These are phyloP conservation scores for Rhea pennata DNA, from an alignment of 2,113 vertebrate genomes.

Conservation along the genomic window DNA sequence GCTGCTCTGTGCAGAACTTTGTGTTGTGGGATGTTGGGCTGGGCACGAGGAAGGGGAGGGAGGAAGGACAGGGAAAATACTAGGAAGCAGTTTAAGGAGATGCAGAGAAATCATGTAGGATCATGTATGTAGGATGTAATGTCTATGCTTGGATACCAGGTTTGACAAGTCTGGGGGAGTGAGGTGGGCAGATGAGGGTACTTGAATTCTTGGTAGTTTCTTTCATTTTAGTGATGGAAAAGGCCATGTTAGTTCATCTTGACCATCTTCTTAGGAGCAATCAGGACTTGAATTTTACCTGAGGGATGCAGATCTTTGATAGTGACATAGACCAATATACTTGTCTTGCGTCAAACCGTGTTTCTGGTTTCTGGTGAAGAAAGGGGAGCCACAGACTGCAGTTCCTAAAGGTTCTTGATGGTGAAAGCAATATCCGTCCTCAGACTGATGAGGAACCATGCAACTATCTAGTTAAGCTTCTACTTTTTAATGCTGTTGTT, in stretches of 20 bases:
- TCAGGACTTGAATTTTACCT: slow-evolving; percentile 19
- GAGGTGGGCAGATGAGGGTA: neutral
- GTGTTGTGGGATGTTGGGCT: slow-evolving; percentile 64
- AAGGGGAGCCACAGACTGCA: neutral
- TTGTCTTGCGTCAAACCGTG: fast-evolving
- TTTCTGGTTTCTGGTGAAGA: neutral
- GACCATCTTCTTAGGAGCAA: neutral
- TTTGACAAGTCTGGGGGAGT: neutral
- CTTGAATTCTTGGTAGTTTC: neutral
- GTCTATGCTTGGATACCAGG: fast-evolving
- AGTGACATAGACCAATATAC: neutral
- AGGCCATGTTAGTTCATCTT: neutral
- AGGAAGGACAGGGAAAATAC: slow-evolving; percentile 11
- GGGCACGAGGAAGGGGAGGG: slow-evolving; percentile 66
- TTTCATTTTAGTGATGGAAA: neutral
- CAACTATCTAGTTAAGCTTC: neutral
- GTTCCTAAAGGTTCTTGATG: neutral
- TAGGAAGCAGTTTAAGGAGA: neutral
- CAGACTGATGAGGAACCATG: neutral
- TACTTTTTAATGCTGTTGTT: neutral
- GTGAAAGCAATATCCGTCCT: neutral
- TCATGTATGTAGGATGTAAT: neutral
- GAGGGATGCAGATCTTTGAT: neutral
- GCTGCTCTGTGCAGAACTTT: slow-evolving; percentile 78
- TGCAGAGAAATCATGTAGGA: neutral